Evolutionary conservation across 2,113 vertebrate species (phyloP).

Genomic region (Glaucidium brasilianum): DNA sequence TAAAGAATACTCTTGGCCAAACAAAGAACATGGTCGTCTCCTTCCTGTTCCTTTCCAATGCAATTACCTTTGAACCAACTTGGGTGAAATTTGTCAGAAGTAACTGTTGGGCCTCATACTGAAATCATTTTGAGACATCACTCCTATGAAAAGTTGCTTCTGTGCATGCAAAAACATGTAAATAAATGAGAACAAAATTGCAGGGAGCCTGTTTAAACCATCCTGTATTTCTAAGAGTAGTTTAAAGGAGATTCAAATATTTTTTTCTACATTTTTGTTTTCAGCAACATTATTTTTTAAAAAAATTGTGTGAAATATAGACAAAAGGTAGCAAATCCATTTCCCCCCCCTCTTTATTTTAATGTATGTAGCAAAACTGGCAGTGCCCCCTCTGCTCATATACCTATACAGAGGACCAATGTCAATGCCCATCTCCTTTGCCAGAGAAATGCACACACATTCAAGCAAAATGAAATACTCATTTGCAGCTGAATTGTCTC

Average conservation of each 20-base stretch:
- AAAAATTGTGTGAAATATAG: not conserved
- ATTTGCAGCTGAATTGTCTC: constrained; percentile 9
- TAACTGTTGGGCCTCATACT: not conserved
- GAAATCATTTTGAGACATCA: not conserved
- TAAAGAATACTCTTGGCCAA: not conserved
- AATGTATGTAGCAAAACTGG: not conserved
- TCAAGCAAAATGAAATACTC: not conserved
- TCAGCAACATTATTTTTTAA: not conserved
- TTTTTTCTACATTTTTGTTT: not conserved
- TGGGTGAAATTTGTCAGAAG: not conserved
- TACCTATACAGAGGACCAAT: not conserved
- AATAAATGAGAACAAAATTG: not conserved
- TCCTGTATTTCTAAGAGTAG: not conserved
- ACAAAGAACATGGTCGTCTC: rapidly evolving
- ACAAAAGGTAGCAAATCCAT: not conserved
- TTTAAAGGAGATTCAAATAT: not conserved
- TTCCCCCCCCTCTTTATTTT: not conserved
- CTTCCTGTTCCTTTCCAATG: not conserved
- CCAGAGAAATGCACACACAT: not conserved
- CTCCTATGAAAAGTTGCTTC: not conserved
- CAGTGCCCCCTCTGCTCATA: not conserved
- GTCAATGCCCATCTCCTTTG: not conserved
- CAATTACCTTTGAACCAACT: not conserved
- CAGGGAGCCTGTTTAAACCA: not conserved
- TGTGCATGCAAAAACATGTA: not conserved